Base-by-base conservation (phyloP, 2,113 vertebrate species). In the Boulengeromyrus knoepffleri region DNA sequence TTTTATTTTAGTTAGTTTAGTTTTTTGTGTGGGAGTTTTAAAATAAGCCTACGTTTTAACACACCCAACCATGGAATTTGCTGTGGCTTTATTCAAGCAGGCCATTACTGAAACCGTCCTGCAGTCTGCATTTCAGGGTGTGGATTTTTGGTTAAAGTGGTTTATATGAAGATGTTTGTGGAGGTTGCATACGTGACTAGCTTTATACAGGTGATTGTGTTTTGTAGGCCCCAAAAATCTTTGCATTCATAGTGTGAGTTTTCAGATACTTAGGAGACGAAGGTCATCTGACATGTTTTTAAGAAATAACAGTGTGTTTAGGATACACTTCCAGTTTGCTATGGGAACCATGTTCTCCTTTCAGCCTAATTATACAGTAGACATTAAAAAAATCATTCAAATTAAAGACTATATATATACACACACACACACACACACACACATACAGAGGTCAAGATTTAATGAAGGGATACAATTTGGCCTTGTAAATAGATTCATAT, bases 81-180 rank as follows among this genome's bases (percentile, higher is more conserved):
- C n/a, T 92, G 92, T 92, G 93, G 93, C 93, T 95, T 94, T 93
- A 90, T 91, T 91, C 58, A 49, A 88, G 90, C 86, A 27, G 90
- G 88, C 91, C 90, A 91, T 95, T 93, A 85, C 83, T 47, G 5
- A 47, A 47, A 85, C 39, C 4, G 1, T 85, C 19, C 9, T 85
- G 3, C 42, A 24, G 21, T 47, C 7, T 47, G 45, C 8, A 24
- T 47, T 85, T 85, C 17, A 47, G 24, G 83, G 42, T 46, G 39
- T 46, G 21, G 45, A 42, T 46, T 47, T 42, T 84, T 45, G 39
- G 36, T 5, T 46, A 0, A 21, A n/a, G 45, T 85, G 83, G 45
- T 27, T 85, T 5, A 85, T 47, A 39, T 15, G 36, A 80, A 42
- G 36, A 42, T 19, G 66, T 31, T 74, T 74, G 13, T 42, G 36